Evolutionary conservation across 2,888 invertebrate genomes (phyloP), one percentile per base, ranked within the genome.

Genomic region (Dryomyza anilis): DNA sequence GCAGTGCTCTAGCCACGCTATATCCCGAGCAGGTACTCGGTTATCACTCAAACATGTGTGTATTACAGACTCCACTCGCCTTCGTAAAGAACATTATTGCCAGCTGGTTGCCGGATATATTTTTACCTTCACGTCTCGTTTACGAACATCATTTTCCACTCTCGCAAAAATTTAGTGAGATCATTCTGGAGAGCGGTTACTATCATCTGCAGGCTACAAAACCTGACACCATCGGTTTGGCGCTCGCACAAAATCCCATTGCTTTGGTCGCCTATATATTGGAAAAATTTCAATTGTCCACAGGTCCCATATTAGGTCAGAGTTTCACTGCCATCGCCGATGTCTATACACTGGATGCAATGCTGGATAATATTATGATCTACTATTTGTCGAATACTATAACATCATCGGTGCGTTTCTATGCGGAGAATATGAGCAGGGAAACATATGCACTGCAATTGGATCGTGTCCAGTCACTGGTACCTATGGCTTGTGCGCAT

Each of bases 251-350:
- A n/a, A 81, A 70, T 66, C 96, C 97, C 0, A 87, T 91, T 0
- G 96, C 93, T 0, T 81, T 97, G 65, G 95, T 95, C 0, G 92
- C 92, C 0, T 97, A 95, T 74, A 91, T 96, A 64, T 82, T 97
- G 12, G 96, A 97, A 76, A 96, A 96, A 79, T 95, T 95, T 84
- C 87, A 86, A 78, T 87, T 72, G 8, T 90, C 82, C 89, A 91
- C 84, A 81, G 91, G 91, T 72, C 92, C 92, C 0, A 89, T 88
- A 6, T 78, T 92, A 0, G 39, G 67, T 10, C 72, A 77, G 53
- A 67, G 71, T 58, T 78, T 76, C 27, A 73, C 76, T 1, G 74
- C 73, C 7, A 71, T 78, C 45, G 82, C 85, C 10, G 85, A 86
- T 63, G 71, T 69, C 10, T 89, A 84, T 70, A 83, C 86, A 0